phyloP scores from a whole-genome alignment of 2,797 vertebrate genomes.

The Saguinus oedipus region DNA sequence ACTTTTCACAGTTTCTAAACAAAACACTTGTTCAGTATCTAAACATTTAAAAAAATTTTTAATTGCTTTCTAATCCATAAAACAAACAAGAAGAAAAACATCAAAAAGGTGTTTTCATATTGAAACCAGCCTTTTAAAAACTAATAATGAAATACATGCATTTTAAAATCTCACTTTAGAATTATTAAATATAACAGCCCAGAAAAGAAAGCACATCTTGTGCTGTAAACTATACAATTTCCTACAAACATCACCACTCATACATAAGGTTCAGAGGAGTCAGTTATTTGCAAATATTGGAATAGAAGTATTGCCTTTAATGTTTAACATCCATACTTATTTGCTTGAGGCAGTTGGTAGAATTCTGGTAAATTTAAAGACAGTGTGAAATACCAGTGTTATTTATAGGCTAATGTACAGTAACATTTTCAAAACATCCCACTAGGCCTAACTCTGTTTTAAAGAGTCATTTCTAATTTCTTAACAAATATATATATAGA shows the following conservation, averaged over 20 bases:
- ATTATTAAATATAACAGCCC: not conserved
- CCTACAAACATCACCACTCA: not conserved
- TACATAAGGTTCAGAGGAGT: not conserved
- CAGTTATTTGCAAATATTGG: not conserved
- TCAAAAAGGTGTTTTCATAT: not conserved
- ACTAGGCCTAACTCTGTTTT: not conserved
- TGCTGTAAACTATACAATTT: not conserved
- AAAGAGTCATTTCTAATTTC: not conserved
- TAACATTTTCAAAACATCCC: not conserved
- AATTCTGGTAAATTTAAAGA: not conserved
- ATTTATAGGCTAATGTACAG: not conserved
- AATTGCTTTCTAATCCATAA: not conserved
- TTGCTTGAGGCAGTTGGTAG: not conserved
- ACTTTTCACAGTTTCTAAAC: not conserved
- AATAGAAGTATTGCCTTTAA: not conserved
- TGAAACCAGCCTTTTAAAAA: not conserved
- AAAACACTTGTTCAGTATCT: not conserved
- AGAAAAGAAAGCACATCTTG: not conserved
- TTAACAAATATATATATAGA: not conserved
- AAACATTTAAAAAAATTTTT: not conserved
- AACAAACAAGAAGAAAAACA: not conserved
- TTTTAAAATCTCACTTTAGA: not conserved
- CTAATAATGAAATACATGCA: not conserved
- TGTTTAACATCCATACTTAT: not conserved
- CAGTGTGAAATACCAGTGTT: not conserved